phyloP scores from a whole-genome alignment of 2,888 invertebrate genomes.

The Stenurella melanura region DNA sequence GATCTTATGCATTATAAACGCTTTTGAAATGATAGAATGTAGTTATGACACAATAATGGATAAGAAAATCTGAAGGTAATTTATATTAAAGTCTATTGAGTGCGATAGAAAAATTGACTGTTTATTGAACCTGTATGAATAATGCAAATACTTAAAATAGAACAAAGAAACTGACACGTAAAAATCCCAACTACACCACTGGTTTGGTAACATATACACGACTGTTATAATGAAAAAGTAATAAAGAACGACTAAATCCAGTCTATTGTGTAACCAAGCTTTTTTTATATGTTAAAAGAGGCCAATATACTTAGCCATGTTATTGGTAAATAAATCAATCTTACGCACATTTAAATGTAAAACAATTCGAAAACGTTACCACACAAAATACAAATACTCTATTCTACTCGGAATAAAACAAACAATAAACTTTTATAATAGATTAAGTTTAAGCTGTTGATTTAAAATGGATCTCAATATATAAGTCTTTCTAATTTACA shows the following conservation, averaged over 20 bases:
- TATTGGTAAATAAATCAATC: conserved; percentile 24
- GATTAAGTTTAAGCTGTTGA: conserved; percentile 2
- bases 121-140: too few species aligned
- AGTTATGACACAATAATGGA: too few species aligned
- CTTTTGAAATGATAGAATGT: too few species aligned
- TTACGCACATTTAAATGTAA: conserved; percentile 26
- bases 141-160: too few species aligned
- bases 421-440: conserved; percentile 14
- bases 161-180: too few species aligned
- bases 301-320: conserved; percentile 9
- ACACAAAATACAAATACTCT: conserved; percentile 1
- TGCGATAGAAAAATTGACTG: too few species aligned
- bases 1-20: too few species aligned
- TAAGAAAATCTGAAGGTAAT: too few species aligned
- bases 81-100: too few species aligned
- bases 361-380: conserved; percentile 3
- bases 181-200: not conserved
- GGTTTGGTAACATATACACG: not conserved
- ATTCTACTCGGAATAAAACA: not conserved
- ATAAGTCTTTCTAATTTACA: not conserved
- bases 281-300: conserved; percentile 19
- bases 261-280: not conserved
- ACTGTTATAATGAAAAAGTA: not conserved
- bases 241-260: not conserved
- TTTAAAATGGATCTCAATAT: conserved; percentile 1